Conservation (phyloP, 1,140 invertebrate genomes). For the Drosophila leontia region DNA sequence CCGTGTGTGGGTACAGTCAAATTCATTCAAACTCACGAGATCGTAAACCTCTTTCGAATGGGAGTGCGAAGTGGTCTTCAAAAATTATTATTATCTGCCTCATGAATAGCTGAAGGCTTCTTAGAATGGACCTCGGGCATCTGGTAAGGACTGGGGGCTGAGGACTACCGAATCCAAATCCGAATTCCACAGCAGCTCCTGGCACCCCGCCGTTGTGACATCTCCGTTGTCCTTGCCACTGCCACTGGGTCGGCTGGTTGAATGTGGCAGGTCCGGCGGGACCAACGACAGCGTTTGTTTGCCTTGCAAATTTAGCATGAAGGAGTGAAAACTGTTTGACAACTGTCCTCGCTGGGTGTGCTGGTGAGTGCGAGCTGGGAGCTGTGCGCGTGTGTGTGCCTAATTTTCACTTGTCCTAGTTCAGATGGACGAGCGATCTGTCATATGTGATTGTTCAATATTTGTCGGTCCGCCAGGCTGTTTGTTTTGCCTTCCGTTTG, state of each 20-base stretch:
- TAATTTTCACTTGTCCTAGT: constrained; percentile 58
- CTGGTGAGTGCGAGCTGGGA: background rate
- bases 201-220: constrained; percentile 38
- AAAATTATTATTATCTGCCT: constrained; percentile 11
- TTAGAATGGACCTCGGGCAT: constrained; percentile 22
- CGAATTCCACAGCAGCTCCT: constrained; percentile 4
- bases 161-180: constrained; percentile 43
- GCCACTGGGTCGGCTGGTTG: constrained; percentile 5
- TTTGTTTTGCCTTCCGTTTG: constrained; percentile 57
- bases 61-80: constrained; percentile 19
- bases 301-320: constrained; percentile 66
- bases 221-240: constrained; percentile 28
- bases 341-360: constrained; percentile 24
- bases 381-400: constrained; percentile 33
- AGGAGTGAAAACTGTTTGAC: constrained; percentile 66
- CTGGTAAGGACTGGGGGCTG: constrained; percentile 15
- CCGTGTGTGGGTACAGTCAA: constrained; percentile 33
- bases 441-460: constrained; percentile 62
- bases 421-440: constrained; percentile 42
- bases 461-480: constrained; percentile 30
- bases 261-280: constrained; percentile 29
- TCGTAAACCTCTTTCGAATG: constrained; percentile 36
- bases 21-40: constrained; percentile 54
- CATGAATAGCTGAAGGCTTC: constrained; percentile 28
- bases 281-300: constrained; percentile 53